Evolutionary conservation across 2,113 vertebrate genomes (phyloP), one percentile per base, ranked within the genome.

Genomic region (Nycticorax nycticorax): DNA sequence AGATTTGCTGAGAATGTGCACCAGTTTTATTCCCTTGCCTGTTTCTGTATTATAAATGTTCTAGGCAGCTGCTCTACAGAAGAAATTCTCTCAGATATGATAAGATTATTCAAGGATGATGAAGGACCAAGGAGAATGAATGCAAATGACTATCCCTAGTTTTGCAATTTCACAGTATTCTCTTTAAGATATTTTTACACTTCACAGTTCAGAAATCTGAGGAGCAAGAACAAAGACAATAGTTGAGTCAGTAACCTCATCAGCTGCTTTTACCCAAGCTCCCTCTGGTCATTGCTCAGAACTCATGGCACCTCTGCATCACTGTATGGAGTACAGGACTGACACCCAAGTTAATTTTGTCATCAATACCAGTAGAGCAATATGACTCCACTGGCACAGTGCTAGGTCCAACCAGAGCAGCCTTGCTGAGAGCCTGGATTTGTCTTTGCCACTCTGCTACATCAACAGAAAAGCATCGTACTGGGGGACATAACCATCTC

Each of bases 281-380:
- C 14, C 68, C 32, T 35, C n/a, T 30, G 64, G 19, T 8, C 27
- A 35, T 35, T 4, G 1, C 7, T 28, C 64, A 93, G 89, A 74
- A n/a, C 22, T 19, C 45, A 6, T 0, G 5, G 68, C 59, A 88
- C 30, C 78, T 35, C 52, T 50, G 32, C 41, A 50, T 12, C 39
- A 6, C 53, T 8, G 0, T 3, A 4, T 1, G 18, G 33, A 72
- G 60, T 1, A 27, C 43, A 52, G 39, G 18, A 60, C 0, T 43
- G 71, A 76, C 37, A 35, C 2, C 17, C 48, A 47, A 8, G 21
- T 2, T 50, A 12, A 39, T 8, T 53, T 17, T 47, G 41, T 5
- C 50, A 32, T 13, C 41, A 27, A 7, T 39, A 83, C 6, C 57
- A 83, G 62, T 3, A 83, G 1, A 76, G 27, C 33, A 60, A 10